Percentiles rank a stretch among this genome's conserved stretches.
phyloP scores from a whole-genome alignment of 2,113 vertebrate genomes.

The Nycticebus coucang region DNA sequence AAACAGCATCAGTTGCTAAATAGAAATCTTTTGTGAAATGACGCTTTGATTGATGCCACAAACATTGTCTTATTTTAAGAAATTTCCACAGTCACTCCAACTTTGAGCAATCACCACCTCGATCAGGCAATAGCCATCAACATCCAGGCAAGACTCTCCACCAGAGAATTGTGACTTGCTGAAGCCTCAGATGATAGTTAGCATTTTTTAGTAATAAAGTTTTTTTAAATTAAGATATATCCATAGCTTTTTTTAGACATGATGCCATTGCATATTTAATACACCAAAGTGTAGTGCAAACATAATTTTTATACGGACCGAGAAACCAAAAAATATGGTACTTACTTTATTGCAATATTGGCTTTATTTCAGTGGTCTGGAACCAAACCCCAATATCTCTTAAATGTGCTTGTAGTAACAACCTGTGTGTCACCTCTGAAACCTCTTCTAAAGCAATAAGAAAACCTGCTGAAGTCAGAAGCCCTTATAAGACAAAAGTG shows the following conservation, averaged over 20 bases:
- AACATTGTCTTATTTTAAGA: background rate
- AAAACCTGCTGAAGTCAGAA: background rate
- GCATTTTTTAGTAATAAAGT: background rate
- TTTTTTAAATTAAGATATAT: background rate
- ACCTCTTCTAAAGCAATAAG: background rate
- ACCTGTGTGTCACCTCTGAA: background rate
- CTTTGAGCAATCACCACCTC: background rate
- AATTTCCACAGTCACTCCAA: background rate
- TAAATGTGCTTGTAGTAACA: background rate
- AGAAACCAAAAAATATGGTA: background rate
- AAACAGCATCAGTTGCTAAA: background rate
- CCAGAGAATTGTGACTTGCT: background rate
- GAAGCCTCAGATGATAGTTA: background rate
- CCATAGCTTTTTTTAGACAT: background rate
- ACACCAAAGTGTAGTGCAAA: background rate
- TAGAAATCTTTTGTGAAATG: background rate
- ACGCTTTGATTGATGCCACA: background rate
- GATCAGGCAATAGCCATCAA: background rate
- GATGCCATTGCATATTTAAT: background rate
- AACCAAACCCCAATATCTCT: background rate
- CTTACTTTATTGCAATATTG: background rate
- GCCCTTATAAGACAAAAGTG: background rate
- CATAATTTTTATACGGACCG: background rate
- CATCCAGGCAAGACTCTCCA: background rate
- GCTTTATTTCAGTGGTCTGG: background rate